Base-by-base conservation (phyloP, 2,888 invertebrate genomes). In the Dorcus hopei region DNA sequence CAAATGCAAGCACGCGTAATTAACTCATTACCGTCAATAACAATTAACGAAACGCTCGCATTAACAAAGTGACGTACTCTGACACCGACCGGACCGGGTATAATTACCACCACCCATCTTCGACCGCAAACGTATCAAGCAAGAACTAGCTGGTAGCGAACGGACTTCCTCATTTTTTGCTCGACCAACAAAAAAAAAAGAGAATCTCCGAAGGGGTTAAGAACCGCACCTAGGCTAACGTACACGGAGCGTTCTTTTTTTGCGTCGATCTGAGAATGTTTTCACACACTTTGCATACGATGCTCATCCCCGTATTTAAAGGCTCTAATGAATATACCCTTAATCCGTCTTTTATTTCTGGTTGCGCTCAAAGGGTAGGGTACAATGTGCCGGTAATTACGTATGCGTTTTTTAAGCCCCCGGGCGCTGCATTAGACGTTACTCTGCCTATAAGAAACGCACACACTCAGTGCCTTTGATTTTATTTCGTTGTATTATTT, bases 271-370 rank as follows among this genome's bases (percentile, higher is more conserved):
- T 26, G 26, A 47, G 26, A 47, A 47, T 8, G 19, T 23, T 39
- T 51, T 51, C 51, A 51, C 51, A 51, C 51, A 51, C 51, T 51
- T 58, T 58, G 54, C 50, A 56, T 62, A 61, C 59, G 11, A 23
- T 9, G 57, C 58, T 58, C 64, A 64, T 62, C 62, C 61, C 61
- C 45, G 19, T 40, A 63, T 66, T 65, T 60, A 66, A 66, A 65
- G 69, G 69, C 67, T 67, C 61, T 73, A 72, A 73, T 73, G 72
- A 73, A 74, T 71, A 68, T 69, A 65, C 66, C 65, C 64, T 61
- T 74, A 73, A 72, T 73, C 74, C 72, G 67, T 67, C 71, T 66
- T 70, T 73, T 73, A 71, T 72, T 72, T 72, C 68, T 66, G 65
- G 63, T 62, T 63, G 61, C 57, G 42, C 9, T 43, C 53, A 59